phyloP scores from a whole-genome alignment of 2,113 vertebrate genomes.

The Melanocharis versteri region DNA sequence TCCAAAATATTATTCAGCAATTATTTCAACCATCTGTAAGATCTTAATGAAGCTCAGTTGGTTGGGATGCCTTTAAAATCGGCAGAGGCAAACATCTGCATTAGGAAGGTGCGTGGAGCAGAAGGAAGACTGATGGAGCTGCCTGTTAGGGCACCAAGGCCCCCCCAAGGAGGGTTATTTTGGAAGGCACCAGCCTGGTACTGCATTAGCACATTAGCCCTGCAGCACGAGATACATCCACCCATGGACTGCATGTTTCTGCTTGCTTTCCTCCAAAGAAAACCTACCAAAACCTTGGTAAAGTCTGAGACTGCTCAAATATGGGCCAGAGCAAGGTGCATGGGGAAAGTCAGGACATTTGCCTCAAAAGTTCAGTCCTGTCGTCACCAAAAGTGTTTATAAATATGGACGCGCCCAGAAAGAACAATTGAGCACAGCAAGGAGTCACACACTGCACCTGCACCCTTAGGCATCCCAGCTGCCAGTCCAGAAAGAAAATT shows the following conservation, averaged over 20 bases:
- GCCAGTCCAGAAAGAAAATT: neutral
- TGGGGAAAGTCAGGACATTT: neutral
- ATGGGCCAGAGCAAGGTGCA: neutral
- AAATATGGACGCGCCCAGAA: neutral
- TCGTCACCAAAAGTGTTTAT: neutral
- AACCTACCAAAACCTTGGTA: neutral
- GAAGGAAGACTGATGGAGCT: neutral
- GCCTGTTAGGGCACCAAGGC: neutral
- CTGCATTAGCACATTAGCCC: neutral
- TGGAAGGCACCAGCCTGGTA: neutral
- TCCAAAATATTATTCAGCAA: neutral
- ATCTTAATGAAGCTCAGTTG: neutral
- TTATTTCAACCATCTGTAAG: neutral
- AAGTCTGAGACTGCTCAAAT: neutral
- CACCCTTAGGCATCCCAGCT: neutral
- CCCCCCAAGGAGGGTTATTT: neutral
- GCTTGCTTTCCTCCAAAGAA: neutral
- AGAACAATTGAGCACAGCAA: neutral
- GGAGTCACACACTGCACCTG: neutral
- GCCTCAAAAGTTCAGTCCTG: neutral
- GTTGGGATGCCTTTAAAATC: neutral
- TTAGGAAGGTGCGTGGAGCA: neutral
- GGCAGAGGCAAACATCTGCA: neutral
- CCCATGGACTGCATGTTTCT: accelerated
- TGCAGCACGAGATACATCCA: accelerated